These are phyloP conservation scores for Osmerus mordax DNA, from an alignment of 2,113 vertebrate genomes.

Conservation along the genomic window DNA sequence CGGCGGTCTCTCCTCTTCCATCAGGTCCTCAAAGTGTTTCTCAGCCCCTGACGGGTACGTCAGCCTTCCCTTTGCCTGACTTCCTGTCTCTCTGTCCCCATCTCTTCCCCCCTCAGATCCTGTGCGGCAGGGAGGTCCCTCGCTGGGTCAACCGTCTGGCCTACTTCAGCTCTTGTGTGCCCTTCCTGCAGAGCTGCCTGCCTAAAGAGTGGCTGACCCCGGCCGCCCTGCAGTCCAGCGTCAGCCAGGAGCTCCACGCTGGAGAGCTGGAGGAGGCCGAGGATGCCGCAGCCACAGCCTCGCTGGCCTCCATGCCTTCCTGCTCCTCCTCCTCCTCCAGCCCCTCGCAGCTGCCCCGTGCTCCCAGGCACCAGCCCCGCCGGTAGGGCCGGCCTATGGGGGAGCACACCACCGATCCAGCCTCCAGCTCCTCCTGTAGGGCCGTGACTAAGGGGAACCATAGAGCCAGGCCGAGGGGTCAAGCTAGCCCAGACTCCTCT, in stretches of 20 bases:
- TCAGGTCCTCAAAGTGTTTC: background rate
- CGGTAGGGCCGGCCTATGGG: conserved; percentile 66
- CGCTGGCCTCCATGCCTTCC: conserved; percentile 61
- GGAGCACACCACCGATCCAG: no score
- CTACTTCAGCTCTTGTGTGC: conserved; percentile 99
- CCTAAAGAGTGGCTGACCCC: conserved; percentile 98
- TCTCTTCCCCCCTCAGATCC: conserved; percentile 73
- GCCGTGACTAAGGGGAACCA: background rate
- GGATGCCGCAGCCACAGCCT: conserved; percentile 83
- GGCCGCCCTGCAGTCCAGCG: conserved; percentile 93
- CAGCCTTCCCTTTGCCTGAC: background rate
- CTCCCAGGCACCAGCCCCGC: conserved; percentile 83
- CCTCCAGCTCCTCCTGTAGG: no score
- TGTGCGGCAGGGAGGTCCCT: conserved; percentile 96
- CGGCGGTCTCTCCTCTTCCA: background rate
- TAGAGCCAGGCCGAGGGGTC: background rate
- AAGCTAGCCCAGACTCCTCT: background rate
- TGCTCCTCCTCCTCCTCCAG: conserved; percentile 60
- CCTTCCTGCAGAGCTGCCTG: conserved; percentile 97
- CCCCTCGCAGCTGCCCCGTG: conserved; percentile 69
- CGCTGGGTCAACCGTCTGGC: conserved; percentile 98
- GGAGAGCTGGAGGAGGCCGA: conserved; percentile 92
- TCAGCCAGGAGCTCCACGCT: conserved; percentile 91
- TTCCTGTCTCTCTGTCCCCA: background rate
- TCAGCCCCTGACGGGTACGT: background rate